Evolutionary conservation across 37 sponge, comb jelly and placozoan genomes (phyloP).

Genomic region (Agelas oroides): DNA sequence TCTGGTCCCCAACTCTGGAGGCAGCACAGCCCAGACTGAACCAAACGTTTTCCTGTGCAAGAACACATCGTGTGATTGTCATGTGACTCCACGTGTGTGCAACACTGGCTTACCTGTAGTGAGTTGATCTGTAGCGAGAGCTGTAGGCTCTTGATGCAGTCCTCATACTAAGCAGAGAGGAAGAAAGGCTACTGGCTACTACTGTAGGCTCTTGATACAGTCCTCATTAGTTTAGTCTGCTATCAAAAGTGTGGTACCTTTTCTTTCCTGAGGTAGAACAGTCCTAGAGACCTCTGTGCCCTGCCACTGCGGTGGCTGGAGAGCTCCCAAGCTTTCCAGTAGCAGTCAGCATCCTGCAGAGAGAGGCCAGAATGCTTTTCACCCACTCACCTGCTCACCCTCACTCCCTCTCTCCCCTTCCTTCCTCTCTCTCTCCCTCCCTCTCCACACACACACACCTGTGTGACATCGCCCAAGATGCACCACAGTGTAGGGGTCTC

Average conservation of each 20-base stretch:
- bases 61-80: constrained; percentile 14
- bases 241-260: too few relatives aligned
- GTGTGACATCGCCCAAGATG: constrained; percentile 86
- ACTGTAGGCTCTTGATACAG: too few relatives aligned
- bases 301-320: constrained; percentile 72
- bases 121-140: constrained; percentile 68
- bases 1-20: constrained; percentile 51
- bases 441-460: too few relatives aligned
- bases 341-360: constrained; percentile 72
- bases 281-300: constrained; percentile 88
- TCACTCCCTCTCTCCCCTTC: background rate
- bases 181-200: background rate
- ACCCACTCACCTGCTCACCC: background rate
- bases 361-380: too few relatives aligned
- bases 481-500: constrained; percentile 83
- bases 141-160: constrained; percentile 67
- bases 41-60: constrained; percentile 84
- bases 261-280: constrained; percentile 69
- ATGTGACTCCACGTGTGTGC: constrained; percentile 5
- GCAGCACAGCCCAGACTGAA: constrained; percentile 93
- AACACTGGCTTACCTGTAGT: constrained; percentile 46
- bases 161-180: constrained; percentile 44
- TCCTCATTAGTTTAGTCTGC: too few relatives aligned
- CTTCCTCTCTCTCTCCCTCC: background rate
- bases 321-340: constrained; percentile 89